phyloP scores from a whole-genome alignment of 2,888 invertebrate genomes.

The Isoperla grammatica region DNA sequence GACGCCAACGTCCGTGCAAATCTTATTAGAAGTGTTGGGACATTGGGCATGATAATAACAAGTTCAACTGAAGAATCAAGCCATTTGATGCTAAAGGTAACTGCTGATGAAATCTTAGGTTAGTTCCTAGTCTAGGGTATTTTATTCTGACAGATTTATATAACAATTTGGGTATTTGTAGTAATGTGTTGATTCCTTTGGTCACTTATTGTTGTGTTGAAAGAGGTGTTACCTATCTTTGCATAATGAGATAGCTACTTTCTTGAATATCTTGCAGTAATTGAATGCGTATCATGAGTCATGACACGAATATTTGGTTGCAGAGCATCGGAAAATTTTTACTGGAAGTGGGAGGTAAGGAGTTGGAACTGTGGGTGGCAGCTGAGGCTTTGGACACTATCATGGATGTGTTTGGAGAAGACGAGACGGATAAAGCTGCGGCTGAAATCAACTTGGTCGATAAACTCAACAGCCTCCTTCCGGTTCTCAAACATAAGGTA shows the following conservation, averaged over 20 bases:
- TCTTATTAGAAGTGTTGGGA: slow-evolving; percentile 37
- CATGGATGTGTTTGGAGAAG: slow-evolving; percentile 72
- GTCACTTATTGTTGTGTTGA: too few species aligned
- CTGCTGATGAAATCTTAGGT: background rate
- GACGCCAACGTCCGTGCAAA: slow-evolving; percentile 36
- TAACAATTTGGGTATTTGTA: background rate
- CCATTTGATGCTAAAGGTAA: slow-evolving; percentile 20
- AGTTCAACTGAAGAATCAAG: slow-evolving; percentile 11
- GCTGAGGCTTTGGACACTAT: slow-evolving; percentile 70
- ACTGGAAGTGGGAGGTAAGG: slow-evolving; percentile 52
- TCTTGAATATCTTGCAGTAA: background rate
- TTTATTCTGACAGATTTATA: background rate
- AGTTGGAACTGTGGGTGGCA: slow-evolving; percentile 62
- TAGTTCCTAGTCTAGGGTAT: too few species aligned
- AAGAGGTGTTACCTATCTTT: too few species aligned
- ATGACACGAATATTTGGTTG: slow-evolving; percentile 1
- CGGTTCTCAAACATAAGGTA: slow-evolving; percentile 62
- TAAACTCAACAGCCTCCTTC: slow-evolving; percentile 53
- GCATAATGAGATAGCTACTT: too few species aligned
- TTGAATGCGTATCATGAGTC: too few species aligned
- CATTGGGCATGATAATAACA: slow-evolving; percentile 42
- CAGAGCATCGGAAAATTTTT: slow-evolving; percentile 49
- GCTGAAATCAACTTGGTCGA: slow-evolving; percentile 57
- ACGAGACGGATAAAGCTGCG: slow-evolving; percentile 62
- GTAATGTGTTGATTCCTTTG: too few species aligned